These are phyloP conservation scores for Drosophila teissieri DNA, from an alignment of 1,140 invertebrate genomes.

Conservation along the genomic window DNA sequence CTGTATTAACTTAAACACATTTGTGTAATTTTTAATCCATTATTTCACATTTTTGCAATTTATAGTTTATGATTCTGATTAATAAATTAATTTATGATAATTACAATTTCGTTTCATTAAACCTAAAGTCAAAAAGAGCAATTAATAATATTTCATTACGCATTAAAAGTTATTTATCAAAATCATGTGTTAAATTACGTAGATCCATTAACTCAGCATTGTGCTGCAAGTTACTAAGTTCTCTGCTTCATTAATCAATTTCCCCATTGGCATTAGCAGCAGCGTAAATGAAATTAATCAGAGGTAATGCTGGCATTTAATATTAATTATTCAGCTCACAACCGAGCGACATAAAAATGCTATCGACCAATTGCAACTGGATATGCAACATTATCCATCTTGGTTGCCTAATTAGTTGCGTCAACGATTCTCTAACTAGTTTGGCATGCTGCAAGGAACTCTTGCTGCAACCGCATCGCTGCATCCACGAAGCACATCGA, in stretches of 20 bases:
- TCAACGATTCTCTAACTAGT: slow-evolving; percentile 42
- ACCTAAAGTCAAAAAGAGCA: not conserved
- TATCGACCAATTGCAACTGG: slow-evolving; percentile 5
- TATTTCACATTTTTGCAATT: no score
- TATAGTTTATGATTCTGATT: no score
- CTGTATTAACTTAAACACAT: no score
- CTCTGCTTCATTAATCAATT: slow-evolving; percentile 8
- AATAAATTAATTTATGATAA: not conserved
- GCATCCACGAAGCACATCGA: slow-evolving; percentile 48
- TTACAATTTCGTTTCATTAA: not conserved
- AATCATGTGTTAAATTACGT: not conserved
- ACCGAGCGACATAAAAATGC: slow-evolving; percentile 17
- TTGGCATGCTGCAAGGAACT: slow-evolving; percentile 24
- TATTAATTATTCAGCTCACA: slow-evolving; percentile 36
- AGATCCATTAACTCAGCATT: not conserved
- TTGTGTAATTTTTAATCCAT: no score
- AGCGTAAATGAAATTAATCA: slow-evolving; percentile 5
- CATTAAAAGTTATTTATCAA: not conserved
- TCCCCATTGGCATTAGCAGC: not conserved
- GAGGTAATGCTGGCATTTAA: slow-evolving; percentile 3
- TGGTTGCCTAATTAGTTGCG: slow-evolving; percentile 59
- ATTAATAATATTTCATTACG: not conserved
- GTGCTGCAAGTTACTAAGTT: not conserved
- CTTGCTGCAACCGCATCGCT: slow-evolving; percentile 26
- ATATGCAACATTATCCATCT: slow-evolving; percentile 52